Percentiles rank a stretch among this genome's conserved stretches.
phyloP scores from a whole-genome alignment of 2,888 invertebrate species.

The Bugula neritina region DNA sequence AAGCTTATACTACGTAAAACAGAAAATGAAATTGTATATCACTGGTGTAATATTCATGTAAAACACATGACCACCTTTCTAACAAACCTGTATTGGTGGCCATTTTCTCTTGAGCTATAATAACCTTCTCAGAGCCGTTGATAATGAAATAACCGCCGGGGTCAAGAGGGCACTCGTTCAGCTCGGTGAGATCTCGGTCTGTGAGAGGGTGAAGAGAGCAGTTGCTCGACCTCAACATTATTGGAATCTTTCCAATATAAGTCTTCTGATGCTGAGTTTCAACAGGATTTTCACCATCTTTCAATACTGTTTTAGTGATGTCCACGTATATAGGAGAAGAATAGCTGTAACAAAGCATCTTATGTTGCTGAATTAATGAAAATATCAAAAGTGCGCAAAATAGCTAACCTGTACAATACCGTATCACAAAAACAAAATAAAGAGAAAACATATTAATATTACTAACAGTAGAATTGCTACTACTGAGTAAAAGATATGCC shows the following conservation, averaged over 20 bases:
- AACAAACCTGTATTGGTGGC: slow-evolving; percentile 84
- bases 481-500: background rate
- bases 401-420: too few relatives aligned
- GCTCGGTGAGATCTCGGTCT: slow-evolving; percentile 97
- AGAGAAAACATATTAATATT: too few relatives aligned
- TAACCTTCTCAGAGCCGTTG: slow-evolving; percentile 94
- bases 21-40: too few relatives aligned
- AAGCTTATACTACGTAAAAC: too few relatives aligned
- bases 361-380: too few relatives aligned
- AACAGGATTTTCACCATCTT: slow-evolving; percentile 76
- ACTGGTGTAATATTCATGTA: too few relatives aligned
- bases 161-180: slow-evolving; percentile 98
- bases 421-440: too few relatives aligned
- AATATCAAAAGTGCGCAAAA: too few relatives aligned
- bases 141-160: slow-evolving; percentile 99
- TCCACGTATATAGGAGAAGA: slow-evolving; percentile 98
- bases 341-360: slow-evolving; percentile 58
- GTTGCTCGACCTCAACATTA: slow-evolving; percentile 96
- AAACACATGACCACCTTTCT: too few relatives aligned
- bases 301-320: slow-evolving; percentile 89
- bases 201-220: slow-evolving; percentile 87
- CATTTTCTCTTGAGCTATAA: slow-evolving; percentile 99
- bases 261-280: slow-evolving; percentile 68
- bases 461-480: too few relatives aligned
- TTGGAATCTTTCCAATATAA: slow-evolving; percentile 86